These are phyloP conservation scores for Telenomus remus DNA, from an alignment of 1,140 invertebrate species.

Conservation along the genomic window DNA sequence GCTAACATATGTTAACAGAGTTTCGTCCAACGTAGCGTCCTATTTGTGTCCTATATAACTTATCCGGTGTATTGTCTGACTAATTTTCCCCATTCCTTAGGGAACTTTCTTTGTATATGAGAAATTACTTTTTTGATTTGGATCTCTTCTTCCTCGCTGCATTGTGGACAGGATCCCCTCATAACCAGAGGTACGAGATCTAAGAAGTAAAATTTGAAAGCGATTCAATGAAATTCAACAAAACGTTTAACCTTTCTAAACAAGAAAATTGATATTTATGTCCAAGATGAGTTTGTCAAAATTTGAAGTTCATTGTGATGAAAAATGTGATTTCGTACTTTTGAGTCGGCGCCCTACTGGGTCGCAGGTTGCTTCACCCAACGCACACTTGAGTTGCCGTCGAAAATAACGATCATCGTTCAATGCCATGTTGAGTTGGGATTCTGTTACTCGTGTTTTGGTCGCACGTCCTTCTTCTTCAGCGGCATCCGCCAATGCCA, in stretches of 20 bases:
- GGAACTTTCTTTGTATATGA: slow-evolving; percentile 82
- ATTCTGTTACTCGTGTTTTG: slow-evolving; percentile 78
- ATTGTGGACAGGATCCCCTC: slow-evolving; percentile 81
- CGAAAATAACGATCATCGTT: slow-evolving; percentile 82
- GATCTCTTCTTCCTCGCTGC: slow-evolving; percentile 79
- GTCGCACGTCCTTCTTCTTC: slow-evolving; percentile 46
- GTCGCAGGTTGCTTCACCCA: slow-evolving; percentile 83
- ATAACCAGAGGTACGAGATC: slow-evolving; percentile 82
- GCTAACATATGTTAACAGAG: too few relatives aligned
- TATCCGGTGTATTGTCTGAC: slow-evolving; percentile 80
- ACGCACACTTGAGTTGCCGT: slow-evolving; percentile 82
- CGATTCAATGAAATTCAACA: too few relatives aligned
- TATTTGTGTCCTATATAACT: too few relatives aligned
- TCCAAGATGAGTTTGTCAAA: too few relatives aligned
- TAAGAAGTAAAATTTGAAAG: slow-evolving; percentile 62
- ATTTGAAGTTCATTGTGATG: too few relatives aligned
- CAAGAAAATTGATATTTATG: too few relatives aligned
- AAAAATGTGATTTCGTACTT: too few relatives aligned
- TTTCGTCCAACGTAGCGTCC: too few relatives aligned
- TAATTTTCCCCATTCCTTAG: slow-evolving; percentile 83
- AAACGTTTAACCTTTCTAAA: too few relatives aligned
- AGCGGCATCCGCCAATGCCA: slow-evolving; percentile 29
- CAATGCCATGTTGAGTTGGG: slow-evolving; percentile 79
- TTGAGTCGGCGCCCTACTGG: slow-evolving; percentile 82
- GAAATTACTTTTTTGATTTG: slow-evolving; percentile 83